These are phyloP conservation scores for Fistularia tabacaria DNA, from an alignment of 2,797 vertebrate species.

Conservation along the genomic window DNA sequence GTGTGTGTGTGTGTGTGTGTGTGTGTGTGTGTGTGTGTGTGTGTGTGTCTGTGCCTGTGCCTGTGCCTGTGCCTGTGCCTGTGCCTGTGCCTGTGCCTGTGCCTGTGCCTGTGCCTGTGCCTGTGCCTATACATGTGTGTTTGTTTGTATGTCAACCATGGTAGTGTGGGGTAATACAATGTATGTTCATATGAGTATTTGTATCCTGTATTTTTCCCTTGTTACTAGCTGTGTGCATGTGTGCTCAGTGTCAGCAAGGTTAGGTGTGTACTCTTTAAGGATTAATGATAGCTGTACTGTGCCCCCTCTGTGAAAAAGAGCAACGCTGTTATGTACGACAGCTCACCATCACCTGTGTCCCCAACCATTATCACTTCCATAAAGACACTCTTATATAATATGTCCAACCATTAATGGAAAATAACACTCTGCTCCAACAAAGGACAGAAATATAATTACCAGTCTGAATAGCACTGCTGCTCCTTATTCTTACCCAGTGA, in stretches of 20 bases:
- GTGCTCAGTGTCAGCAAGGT: conserved; percentile 34
- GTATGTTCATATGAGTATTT: conserved; percentile 1
- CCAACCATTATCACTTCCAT: conserved; percentile 67
- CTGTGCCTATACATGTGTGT: no score
- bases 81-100: no score
- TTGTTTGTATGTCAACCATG: no score
- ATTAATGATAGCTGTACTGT: conserved; percentile 55
- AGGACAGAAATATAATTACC: conserved; percentile 75
- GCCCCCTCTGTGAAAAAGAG: conserved; percentile 44
- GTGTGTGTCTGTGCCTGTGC: no score
- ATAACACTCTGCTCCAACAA: conserved; percentile 68
- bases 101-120: no score
- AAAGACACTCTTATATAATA: conserved; percentile 75
- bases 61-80: no score
- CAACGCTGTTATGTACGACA: conserved; percentile 53
- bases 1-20: no score
- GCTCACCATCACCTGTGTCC: conserved; percentile 54
- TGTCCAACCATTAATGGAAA: conserved; percentile 70
- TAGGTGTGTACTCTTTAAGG: conserved; percentile 52
- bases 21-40: no score
- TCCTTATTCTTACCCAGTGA: conserved; percentile 63
- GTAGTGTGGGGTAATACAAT: no score
- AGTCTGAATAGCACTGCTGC: conserved; percentile 63
- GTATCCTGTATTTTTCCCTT: conserved; percentile 2
- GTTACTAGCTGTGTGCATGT: conserved; percentile 1